Base-by-base conservation (phyloP, 1,140 invertebrate genomes). In the Brachionus rotundiformis region DNA sequence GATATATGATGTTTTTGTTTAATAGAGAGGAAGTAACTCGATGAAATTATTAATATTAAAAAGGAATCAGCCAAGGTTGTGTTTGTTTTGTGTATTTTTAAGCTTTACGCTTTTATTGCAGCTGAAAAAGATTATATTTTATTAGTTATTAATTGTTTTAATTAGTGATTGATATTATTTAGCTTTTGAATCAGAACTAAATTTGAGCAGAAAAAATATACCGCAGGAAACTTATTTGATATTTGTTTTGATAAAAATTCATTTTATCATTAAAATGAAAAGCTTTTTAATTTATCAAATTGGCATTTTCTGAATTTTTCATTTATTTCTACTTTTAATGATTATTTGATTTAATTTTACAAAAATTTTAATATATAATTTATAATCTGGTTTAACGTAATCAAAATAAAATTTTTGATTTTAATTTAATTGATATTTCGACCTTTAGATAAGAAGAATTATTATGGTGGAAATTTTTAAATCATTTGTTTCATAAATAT, bases 231-330 rank as follows among this genome's bases (percentile, higher is more conserved):
- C 23, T 54, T 54, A 16, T n/a, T 54, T 54, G 47, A 54, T 54
- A 54, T 54, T 54, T 54, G 8, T 54, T 54, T 54, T 10, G 47
- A 54, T 54, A 54, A 54, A 49, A 16, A 10, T 10, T 5, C 7
- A 39, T 39, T 39, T 54, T 54, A 54, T 54, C 36, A 54, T 54
- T 54, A 19, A 54, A 54, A 54, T 25, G 47, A 54, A 54, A 54
- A 54, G 47, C 47, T 54, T 54, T 54, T 54, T 25, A 54, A 16
- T 54, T n/a, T 54, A 54, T 54, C 16, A 54, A 7, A 54, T 54
- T 23, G 16, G 19, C 47, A 16, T 54, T 19, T 54, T 54, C 47
- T 16, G 47, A 19, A 19, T 54, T 7, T 54, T 54, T 19, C 8
- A 54, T 54, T 23, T 54, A 1, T 11, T 41, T 41, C 39, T 11